phyloP scores from a whole-genome alignment of 1,140 invertebrate genomes.

The Tetranychus urticae region DNA sequence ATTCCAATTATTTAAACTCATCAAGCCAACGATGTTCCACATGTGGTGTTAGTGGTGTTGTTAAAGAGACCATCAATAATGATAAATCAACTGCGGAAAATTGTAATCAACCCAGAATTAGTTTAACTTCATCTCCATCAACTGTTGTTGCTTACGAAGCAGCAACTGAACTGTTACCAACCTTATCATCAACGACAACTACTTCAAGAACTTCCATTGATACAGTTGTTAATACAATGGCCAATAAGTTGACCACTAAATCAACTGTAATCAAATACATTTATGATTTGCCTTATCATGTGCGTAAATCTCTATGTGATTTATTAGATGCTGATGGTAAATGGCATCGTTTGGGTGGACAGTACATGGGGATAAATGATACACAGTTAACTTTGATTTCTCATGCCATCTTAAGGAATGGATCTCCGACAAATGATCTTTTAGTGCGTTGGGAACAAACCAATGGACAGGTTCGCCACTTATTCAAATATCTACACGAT shows the following conservation, averaged over 20 bases:
- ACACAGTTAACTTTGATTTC: slow-evolving; percentile 26
- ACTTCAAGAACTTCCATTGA: no score
- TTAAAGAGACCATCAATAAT: no score
- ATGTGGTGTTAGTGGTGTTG: no score
- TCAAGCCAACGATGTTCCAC: no score
- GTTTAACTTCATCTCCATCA: no score
- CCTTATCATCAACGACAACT: no score
- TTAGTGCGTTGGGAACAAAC: slow-evolving; percentile 47
- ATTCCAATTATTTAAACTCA: no score
- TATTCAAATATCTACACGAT: slow-evolving; percentile 40
- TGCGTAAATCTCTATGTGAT: slow-evolving; percentile 39
- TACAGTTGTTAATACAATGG: no score
- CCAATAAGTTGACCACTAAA: background rate
- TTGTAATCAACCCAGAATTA: no score
- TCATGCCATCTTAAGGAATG: slow-evolving; percentile 22
- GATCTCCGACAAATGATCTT: slow-evolving; percentile 46
- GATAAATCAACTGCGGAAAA: no score
- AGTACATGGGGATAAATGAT: slow-evolving; percentile 25
- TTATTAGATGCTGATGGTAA: slow-evolving; percentile 47
- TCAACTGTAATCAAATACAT: background rate
- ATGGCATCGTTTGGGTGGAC: slow-evolving; percentile 44
- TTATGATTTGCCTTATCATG: slow-evolving; percentile 35
- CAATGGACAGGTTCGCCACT: slow-evolving; percentile 48
- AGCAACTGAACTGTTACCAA: no score
- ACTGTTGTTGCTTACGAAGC: no score